Evolutionary conservation across 2,797 vertebrate species (phyloP), one percentile per base, ranked within the genome.

Genomic region (Eospalax fontanierii): DNA sequence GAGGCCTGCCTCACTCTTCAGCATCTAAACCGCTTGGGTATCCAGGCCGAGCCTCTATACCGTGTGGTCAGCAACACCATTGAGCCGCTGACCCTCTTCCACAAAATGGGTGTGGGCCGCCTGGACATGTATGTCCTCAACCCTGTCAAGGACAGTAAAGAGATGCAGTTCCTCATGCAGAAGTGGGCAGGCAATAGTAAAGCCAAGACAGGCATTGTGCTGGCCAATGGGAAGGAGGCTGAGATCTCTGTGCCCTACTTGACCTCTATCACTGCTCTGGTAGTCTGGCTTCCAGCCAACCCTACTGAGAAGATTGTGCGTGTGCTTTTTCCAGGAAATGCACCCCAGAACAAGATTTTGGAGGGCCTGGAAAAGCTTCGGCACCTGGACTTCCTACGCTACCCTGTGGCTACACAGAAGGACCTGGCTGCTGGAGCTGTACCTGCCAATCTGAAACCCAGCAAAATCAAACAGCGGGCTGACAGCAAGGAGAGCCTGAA

Each of bases 161-260:
- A 99, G 98, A 99, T 99, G 99, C 99, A 99, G 96, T 99, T 99
- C 97, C 99, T 99, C 57, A 99, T 99, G 99, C 99, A 99, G 95
- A 99, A 99, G 97, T 99, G 99, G 99, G 99, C 99, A 33, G 99
- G 99, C 30, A 99, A 99, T 94, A 99, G 99, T 98, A 99, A 99
- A 98, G 99, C 99, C 90, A 99, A 99, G 98, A 99, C 99, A 19
- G 99, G 99, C 19, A 99, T 99, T n/a, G 98, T 98, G 84, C 98
- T 99, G 54, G 97, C 99, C 43, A 99, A 98, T 75, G 99, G 99
- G 79, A 99, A 99, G 97, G 99, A 99, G 96, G 99, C 99, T 74
- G 99, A 99, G 98, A 99, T 99, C 97, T 99, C 99, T 0, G 99
- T 99, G 93, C 99, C 99, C 65, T 99, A 99, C 97, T 98, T 99